Percentiles rank a stretch among this genome's conserved stretches.
Evolutionary conservation across 2,888 invertebrate species (phyloP).

Genomic region (Drosophila meridionalis): DNA sequence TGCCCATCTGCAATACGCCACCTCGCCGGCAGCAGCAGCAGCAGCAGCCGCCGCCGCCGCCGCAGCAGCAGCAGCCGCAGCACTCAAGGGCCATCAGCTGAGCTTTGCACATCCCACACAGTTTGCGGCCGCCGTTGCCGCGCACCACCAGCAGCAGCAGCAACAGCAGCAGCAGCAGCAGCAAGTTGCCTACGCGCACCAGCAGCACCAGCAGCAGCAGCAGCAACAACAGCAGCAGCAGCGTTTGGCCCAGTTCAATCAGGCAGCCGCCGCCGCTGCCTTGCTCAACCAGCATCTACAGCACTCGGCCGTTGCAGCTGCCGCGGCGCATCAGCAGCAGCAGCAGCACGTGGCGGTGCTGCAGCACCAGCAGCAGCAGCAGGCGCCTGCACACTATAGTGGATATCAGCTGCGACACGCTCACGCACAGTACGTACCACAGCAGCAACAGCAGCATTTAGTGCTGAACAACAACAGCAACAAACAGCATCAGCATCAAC

Average conservation of each 20-base stretch:
- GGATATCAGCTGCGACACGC: constrained; percentile 78
- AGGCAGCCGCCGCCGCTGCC: constrained; percentile 80
- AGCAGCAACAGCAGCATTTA: constrained; percentile 64
- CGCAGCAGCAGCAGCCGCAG: constrained; percentile 77
- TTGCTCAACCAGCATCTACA: constrained; percentile 82
- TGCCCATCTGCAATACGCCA: constrained; percentile 81
- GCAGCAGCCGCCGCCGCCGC: constrained; percentile 71
- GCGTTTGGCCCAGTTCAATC: constrained; percentile 80
- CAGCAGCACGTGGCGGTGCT: constrained; percentile 77
- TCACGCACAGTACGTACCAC: constrained; percentile 72
- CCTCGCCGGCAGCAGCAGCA: constrained; percentile 83
- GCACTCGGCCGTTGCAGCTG: constrained; percentile 75
- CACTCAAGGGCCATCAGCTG: constrained; percentile 79
- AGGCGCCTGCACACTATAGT: constrained; percentile 77
- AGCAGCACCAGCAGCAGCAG: constrained; percentile 73
- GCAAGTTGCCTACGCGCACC: constrained; percentile 61
- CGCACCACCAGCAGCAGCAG: constrained; percentile 73
- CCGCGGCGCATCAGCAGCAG: constrained; percentile 82
- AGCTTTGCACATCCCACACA: constrained; percentile 79
- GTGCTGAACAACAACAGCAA: constrained; percentile 60
- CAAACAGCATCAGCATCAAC: constrained; percentile 62
- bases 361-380: constrained; percentile 72
- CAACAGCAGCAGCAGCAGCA: constrained; percentile 57
- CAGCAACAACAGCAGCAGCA: constrained; percentile 72
- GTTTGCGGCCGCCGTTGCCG: constrained; percentile 82